phyloP scores from a whole-genome alignment of 92 coral and sea anemone species.

The Epizoanthus stellaris region DNA sequence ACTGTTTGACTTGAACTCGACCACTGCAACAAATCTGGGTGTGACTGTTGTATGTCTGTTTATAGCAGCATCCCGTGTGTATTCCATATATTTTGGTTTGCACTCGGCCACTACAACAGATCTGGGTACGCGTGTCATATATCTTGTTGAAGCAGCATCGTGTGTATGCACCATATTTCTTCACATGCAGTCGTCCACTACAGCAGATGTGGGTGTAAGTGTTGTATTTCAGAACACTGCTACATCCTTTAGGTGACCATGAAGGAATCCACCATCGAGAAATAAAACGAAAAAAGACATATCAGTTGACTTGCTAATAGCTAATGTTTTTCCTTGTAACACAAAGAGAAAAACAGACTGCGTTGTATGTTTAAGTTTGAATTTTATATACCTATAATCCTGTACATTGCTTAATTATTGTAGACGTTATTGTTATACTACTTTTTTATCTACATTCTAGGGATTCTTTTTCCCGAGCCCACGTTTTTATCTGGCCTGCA shows the following conservation, averaged over 20 bases:
- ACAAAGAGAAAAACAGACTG: no score
- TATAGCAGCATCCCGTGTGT: not conserved
- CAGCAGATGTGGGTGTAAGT: not conserved
- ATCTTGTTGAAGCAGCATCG: not conserved
- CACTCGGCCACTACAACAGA: not conserved
- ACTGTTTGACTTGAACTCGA: not conserved
- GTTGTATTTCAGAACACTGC: not conserved
- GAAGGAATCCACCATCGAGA: not conserved
- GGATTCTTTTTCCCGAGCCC: no score
- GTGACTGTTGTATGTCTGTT: not conserved
- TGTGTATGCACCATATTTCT: not conserved
- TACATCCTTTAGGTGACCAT: not conserved
- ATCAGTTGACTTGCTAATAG: not conserved
- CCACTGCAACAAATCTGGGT: not conserved
- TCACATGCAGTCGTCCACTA: not conserved
- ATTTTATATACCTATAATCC: no score
- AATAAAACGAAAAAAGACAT: not conserved
- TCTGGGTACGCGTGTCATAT: not conserved
- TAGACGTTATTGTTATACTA: no score
- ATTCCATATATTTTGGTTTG: not conserved
- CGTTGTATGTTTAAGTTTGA: no score
- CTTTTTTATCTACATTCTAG: no score
- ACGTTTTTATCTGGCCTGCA: no score
- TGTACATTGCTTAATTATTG: no score
- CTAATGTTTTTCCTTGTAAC: no score